phyloP scores from a whole-genome alignment of 2,888 invertebrate species.

The Erpobdella octoculata region DNA sequence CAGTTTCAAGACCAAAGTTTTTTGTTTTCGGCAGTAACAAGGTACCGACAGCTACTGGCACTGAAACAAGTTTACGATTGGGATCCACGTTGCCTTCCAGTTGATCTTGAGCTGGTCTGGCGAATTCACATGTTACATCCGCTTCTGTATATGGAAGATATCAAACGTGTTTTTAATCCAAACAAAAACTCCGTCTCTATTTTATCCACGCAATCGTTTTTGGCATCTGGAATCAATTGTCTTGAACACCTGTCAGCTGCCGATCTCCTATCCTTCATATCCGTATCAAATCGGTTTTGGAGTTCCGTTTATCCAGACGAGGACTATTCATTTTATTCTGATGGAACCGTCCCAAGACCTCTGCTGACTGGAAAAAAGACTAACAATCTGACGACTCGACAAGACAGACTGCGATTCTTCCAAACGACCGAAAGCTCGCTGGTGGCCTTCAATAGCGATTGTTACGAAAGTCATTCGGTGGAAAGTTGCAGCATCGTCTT shows the following conservation, averaged over 20 bases:
- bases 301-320: constrained; percentile 13
- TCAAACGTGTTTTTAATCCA: constrained; percentile 14
- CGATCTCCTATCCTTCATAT: neutral
- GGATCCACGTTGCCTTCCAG: constrained; percentile 25
- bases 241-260: neutral
- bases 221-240: neutral
- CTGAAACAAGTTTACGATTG: constrained; percentile 18
- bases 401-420: too few relatives aligned
- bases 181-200: neutral
- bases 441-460: constrained; percentile 4
- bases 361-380: neutral
- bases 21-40: constrained; percentile 29
- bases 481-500: constrained; percentile 31
- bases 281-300: constrained; percentile 17
- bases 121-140: constrained; percentile 34
- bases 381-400: neutral
- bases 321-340: neutral
- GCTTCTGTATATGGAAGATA: constrained; percentile 32
- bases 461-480: neutral
- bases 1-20: constrained; percentile 37
- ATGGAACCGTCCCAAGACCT: constrained; percentile 9
- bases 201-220: constrained; percentile 4
- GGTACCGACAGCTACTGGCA: constrained; percentile 34
- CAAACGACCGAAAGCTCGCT: neutral
- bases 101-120: constrained; percentile 35